Evolutionary conservation across 2,797 vertebrate genomes (phyloP).

Genomic region (Coregonus suidteri): DNA sequence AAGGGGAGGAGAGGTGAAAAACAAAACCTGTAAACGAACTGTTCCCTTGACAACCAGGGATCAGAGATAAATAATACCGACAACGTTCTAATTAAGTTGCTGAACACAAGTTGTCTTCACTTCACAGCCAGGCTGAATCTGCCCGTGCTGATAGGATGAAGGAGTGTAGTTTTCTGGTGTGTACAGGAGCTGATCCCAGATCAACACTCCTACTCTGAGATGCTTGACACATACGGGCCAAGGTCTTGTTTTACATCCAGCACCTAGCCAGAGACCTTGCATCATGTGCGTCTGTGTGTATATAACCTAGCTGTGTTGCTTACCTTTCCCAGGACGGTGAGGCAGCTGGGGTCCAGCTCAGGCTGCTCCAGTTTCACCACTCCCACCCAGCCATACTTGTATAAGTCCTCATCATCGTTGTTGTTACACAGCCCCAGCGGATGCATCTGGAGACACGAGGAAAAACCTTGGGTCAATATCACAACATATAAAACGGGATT

Average conservation of each 20-base stretch:
- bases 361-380: slow-evolving; percentile 98
- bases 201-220: too few relatives aligned
- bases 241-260: too few relatives aligned
- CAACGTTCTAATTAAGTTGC: slow-evolving; percentile 31
- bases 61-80: slow-evolving; percentile 25
- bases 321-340: slow-evolving; percentile 98
- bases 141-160: background rate
- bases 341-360: slow-evolving; percentile 93
- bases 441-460: slow-evolving; percentile 86
- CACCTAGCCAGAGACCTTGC: too few relatives aligned
- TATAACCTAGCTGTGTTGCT: slow-evolving; percentile 28
- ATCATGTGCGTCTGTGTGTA: background rate
- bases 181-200: background rate
- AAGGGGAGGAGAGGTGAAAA: slow-evolving; percentile 25
- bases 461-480: background rate
- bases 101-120: background rate
- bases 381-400: slow-evolving; percentile 97
- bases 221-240: background rate
- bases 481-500: slow-evolving; percentile 4
- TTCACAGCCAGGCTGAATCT: slow-evolving; percentile 12
- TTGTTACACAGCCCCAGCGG: slow-evolving; percentile 96
- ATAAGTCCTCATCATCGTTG: slow-evolving; percentile 95
- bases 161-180: slow-evolving; percentile 1
- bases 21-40: slow-evolving; percentile 42
- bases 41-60: slow-evolving; percentile 36